Percentiles rank a stretch among this genome's conserved stretches.
phyloP scores from a whole-genome alignment of 1,140 invertebrate species.

The Sycobia sp. region DNA sequence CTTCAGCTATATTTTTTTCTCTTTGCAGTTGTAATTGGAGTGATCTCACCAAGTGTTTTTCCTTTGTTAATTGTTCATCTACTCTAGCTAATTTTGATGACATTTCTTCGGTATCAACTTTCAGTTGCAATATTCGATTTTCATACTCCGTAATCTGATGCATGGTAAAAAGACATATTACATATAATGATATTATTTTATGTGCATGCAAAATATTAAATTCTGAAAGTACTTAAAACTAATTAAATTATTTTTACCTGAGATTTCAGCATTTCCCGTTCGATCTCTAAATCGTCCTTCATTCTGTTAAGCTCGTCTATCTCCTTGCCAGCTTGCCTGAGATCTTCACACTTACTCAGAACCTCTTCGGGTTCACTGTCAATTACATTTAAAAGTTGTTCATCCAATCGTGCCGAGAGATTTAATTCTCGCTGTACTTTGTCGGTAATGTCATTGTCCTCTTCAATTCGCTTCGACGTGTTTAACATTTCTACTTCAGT shows the following conservation, averaged over 20 bases:
- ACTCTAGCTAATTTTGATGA: constrained; percentile 42
- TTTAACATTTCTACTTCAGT: constrained; percentile 29
- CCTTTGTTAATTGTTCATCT: constrained; percentile 49
- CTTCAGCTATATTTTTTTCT: constrained; percentile 42
- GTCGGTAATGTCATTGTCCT: constrained; percentile 63
- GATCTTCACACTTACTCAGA: constrained; percentile 38
- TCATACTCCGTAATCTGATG: constrained; percentile 48
- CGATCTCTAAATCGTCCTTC: constrained; percentile 55
- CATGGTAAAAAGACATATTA: neutral
- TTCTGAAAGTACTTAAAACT: neutral
- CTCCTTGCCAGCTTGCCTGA: constrained; percentile 49
- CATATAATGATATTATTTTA: neutral
- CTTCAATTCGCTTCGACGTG: constrained; percentile 29
- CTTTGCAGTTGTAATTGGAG: constrained; percentile 48
- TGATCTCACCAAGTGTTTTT: constrained; percentile 45
- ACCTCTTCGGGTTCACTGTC: constrained; percentile 55
- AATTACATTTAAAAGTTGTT: constrained; percentile 64
- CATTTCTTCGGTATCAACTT: constrained; percentile 47
- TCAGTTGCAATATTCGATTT: constrained; percentile 52
- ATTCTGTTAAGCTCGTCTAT: constrained; percentile 58
- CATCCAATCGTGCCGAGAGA: constrained; percentile 66
- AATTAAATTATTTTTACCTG: constrained; percentile 37
- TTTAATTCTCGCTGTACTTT: constrained; percentile 68
- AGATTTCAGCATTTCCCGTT: constrained; percentile 50
- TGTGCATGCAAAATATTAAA: neutral